Conservation (phyloP, 2,888 invertebrate species). For the Hirudinaria manillensis region DNA sequence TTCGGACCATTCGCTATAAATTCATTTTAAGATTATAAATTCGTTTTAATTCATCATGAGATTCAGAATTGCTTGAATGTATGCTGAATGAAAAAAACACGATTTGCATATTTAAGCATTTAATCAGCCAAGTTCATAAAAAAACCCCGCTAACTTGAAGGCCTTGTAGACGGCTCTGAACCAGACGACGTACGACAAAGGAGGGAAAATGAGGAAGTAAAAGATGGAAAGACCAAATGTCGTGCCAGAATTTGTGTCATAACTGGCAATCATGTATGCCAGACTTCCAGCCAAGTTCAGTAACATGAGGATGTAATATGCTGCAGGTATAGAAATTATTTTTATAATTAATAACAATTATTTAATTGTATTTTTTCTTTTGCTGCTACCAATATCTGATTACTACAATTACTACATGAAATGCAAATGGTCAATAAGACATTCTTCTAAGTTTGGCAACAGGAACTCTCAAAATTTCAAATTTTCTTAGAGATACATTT, state of each 20-base stretch:
- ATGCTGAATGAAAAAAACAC: too few relatives aligned
- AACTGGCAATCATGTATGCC: neutral
- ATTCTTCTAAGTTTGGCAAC: too few relatives aligned
- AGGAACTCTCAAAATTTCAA: too few relatives aligned
- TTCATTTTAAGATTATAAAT: neutral
- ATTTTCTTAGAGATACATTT: too few relatives aligned
- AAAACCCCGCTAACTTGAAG: conserved; percentile 27
- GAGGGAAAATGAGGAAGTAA: conserved; percentile 23
- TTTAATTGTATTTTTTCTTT: too few relatives aligned
- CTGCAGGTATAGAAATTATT: conserved; percentile 7
- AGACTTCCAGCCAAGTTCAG: conserved; percentile 20
- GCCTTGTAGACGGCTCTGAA: conserved; percentile 32
- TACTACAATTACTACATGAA: too few relatives aligned
- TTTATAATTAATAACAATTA: neutral
- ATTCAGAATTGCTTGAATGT: too few relatives aligned
- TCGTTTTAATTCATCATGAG: neutral
- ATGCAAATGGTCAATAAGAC: too few relatives aligned
- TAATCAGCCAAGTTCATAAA: too few relatives aligned
- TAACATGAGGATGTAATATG: conserved; percentile 18
- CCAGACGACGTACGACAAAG: conserved; percentile 25
- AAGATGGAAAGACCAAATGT: conserved; percentile 29
- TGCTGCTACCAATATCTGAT: too few relatives aligned
- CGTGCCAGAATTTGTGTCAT: neutral
- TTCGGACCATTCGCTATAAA: neutral
- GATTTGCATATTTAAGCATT: too few relatives aligned